Evolutionary conservation across 1,140 invertebrate genomes (phyloP).

Genomic region (Halictus rubicundus): DNA sequence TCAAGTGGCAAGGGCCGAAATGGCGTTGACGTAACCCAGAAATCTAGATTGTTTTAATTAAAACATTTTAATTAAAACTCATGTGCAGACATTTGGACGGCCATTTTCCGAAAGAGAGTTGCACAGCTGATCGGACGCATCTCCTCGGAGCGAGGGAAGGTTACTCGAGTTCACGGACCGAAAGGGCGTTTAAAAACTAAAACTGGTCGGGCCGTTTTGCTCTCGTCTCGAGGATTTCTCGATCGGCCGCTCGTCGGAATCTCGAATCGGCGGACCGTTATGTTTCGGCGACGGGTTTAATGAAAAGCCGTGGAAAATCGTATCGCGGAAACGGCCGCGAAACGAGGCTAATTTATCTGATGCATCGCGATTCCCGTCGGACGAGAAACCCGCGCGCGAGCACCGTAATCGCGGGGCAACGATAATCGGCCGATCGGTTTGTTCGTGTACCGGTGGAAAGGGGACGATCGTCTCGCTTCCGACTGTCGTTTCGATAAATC

Average conservation of each 20-base stretch:
- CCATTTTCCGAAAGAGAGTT: too few species aligned
- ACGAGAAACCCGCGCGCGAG: background rate
- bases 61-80: too few species aligned
- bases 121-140: too few species aligned
- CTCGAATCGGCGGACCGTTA: constrained; percentile 51
- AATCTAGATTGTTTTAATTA: too few species aligned
- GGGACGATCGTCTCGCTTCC: background rate
- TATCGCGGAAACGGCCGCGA: constrained; percentile 13
- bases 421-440: background rate
- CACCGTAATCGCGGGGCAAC: background rate
- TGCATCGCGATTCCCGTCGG: background rate
- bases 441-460: background rate
- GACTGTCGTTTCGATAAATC: constrained; percentile 18
- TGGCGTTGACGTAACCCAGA: too few species aligned
- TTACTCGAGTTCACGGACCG: background rate
- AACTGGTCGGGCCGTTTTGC: too few species aligned
- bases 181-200: background rate
- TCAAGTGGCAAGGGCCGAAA: too few species aligned
- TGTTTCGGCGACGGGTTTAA: constrained; percentile 41
- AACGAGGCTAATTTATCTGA: constrained; percentile 17
- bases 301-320: constrained; percentile 46
- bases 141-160: too few species aligned
- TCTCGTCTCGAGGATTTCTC: too few species aligned
- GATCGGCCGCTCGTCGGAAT: background rate
- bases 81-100: too few species aligned